Conservation (phyloP, 2,888 invertebrate genomes). For the Epinotia ramella region DNA sequence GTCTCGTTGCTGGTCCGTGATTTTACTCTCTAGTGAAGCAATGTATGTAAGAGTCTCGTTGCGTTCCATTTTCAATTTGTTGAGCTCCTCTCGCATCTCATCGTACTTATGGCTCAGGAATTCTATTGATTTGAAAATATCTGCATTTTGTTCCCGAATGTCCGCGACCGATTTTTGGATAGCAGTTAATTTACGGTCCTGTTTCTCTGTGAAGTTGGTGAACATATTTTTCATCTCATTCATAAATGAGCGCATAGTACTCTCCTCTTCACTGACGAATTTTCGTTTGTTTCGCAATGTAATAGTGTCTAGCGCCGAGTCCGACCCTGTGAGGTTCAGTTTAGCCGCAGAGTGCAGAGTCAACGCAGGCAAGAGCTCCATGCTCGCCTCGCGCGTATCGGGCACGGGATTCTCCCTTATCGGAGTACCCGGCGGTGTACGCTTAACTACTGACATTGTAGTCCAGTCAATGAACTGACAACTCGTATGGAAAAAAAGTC, state of each 20-base stretch:
- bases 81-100: conserved; percentile 21
- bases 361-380: background rate
- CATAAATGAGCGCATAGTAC: conserved; percentile 21
- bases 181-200: conserved; percentile 12
- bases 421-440: conserved; percentile 9
- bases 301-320: conserved; percentile 14
- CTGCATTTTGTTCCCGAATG: conserved; percentile 10
- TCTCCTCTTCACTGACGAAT: conserved; percentile 17
- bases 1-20: too few species aligned
- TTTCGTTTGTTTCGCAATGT: conserved; percentile 22
- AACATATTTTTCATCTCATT: conserved; percentile 25
- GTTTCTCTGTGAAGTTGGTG: background rate
- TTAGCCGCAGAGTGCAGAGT: background rate
- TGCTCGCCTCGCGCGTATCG: background rate
- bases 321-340: conserved; percentile 8
- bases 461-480: too few species aligned
- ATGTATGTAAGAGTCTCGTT: conserved; percentile 14
- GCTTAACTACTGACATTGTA: background rate
- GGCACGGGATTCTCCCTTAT: background rate
- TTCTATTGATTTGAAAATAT: conserved; percentile 12
- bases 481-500: too few species aligned
- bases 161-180: conserved; percentile 13
- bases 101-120: conserved; percentile 27
- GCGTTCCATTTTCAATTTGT: conserved; percentile 6
- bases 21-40: too few species aligned